phyloP scores from a whole-genome alignment of 2,113 vertebrate genomes.

The Naja naja region DNA sequence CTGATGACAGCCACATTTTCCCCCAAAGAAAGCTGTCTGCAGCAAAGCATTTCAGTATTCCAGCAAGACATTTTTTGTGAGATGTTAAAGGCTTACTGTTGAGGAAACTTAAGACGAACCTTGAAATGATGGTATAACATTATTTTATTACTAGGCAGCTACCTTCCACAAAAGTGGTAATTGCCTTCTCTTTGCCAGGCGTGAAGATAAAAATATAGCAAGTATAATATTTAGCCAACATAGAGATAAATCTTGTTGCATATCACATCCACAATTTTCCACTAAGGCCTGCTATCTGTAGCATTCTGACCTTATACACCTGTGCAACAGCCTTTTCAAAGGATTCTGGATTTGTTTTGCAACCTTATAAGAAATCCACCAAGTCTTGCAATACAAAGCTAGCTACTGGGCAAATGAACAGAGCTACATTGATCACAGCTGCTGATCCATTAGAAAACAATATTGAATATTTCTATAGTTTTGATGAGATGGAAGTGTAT shows the following conservation, averaged over 20 bases:
- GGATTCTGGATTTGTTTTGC: neutral
- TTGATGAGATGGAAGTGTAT: neutral
- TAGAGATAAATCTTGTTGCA: neutral
- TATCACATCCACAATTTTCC: neutral
- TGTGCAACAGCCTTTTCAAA: neutral
- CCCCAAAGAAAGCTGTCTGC: neutral
- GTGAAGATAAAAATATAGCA: neutral
- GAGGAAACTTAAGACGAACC: neutral
- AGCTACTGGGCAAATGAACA: neutral
- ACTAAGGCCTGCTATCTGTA: neutral
- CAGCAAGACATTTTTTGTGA: neutral
- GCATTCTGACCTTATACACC: neutral
- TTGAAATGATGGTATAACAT: neutral
- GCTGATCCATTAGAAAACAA: neutral
- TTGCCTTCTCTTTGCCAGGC: neutral
- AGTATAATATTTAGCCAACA: neutral
- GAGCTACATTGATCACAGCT: neutral
- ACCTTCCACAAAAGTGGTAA: neutral
- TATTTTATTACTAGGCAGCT: neutral
- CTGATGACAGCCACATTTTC: neutral
- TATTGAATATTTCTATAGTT: neutral
- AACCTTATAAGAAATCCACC: neutral
- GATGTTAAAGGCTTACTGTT: neutral
- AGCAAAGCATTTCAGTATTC: neutral
- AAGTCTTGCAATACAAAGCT: neutral